Conservation (phyloP, 2,888 invertebrate species). For the Drosophila meridionalis region DNA sequence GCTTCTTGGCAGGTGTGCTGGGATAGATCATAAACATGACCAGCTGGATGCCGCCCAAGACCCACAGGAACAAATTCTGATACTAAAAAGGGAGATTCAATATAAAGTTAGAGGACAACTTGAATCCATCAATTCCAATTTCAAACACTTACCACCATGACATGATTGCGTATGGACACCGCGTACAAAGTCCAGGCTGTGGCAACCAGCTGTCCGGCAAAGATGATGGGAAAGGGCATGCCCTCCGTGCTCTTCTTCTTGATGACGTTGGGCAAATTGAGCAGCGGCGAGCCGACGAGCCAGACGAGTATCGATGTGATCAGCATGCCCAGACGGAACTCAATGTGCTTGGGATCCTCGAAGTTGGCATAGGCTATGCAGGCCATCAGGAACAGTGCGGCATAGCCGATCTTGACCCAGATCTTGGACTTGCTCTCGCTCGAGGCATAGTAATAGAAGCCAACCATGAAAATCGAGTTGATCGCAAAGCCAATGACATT, state of each 20-base stretch:
- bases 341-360: constrained; percentile 88
- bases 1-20: constrained; percentile 84
- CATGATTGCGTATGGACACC: constrained; percentile 80
- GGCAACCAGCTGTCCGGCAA: constrained; percentile 91
- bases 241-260: constrained; percentile 92
- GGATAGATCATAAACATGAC: constrained; percentile 90
- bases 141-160: constrained; percentile 78
- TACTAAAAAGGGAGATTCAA: constrained; percentile 86
- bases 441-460: constrained; percentile 89
- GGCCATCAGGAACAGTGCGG: constrained; percentile 86
- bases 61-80: constrained; percentile 89
- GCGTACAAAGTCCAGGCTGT: constrained; percentile 83
- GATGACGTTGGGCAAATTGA: constrained; percentile 90
- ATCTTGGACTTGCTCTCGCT: constrained; percentile 86
- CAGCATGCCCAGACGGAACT: constrained; percentile 90
- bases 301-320: constrained; percentile 87
- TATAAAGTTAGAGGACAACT: neutral
- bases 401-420: constrained; percentile 87
- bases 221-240: constrained; percentile 94
- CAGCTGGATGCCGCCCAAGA: constrained; percentile 88
- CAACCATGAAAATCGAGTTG: constrained; percentile 88
- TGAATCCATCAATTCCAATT: neutral
- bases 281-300: constrained; percentile 90
- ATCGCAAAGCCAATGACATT: constrained; percentile 90
- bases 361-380: constrained; percentile 88